Percentiles rank a stretch among this genome's conserved stretches.
Conservation (phyloP, 1,140 invertebrate species). For the Polyergus mexicanus region DNA sequence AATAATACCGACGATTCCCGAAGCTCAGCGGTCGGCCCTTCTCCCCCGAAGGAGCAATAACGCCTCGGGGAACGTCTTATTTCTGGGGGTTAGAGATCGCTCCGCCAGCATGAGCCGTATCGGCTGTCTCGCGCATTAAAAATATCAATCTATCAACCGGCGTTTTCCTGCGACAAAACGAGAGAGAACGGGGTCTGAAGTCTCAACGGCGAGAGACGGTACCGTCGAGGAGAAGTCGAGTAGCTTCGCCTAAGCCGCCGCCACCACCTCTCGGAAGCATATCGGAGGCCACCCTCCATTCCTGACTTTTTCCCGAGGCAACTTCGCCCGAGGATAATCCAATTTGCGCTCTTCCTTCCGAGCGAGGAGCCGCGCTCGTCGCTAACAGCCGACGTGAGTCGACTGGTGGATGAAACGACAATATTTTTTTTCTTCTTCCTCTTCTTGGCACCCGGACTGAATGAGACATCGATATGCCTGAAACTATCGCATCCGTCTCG, state of each 20-base stretch:
- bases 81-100: constrained; percentile 30
- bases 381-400: constrained; percentile 83
- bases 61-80: constrained; percentile 65
- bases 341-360: constrained; percentile 82
- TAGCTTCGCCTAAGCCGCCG: constrained; percentile 60
- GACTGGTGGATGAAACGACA: constrained; percentile 84
- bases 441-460: neutral
- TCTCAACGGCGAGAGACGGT: constrained; percentile 43
- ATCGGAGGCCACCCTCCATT: constrained; percentile 63
- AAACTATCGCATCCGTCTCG: constrained; percentile 27
- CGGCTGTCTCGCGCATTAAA: constrained; percentile 80
- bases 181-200: constrained; percentile 63
- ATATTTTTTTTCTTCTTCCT: constrained; percentile 82
- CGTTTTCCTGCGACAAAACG: constrained; percentile 60
- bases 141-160: constrained; percentile 82
- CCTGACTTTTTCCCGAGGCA: constrained; percentile 65
- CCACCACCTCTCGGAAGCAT: constrained; percentile 39
- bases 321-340: constrained; percentile 83
- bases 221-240: constrained; percentile 20
- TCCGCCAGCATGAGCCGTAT: constrained; percentile 57
- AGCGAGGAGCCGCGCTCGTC: constrained; percentile 79
- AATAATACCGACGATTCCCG: constrained; percentile 71
- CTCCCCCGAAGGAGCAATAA: constrained; percentile 69
- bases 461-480: constrained; percentile 50
- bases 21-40: neutral